Evolutionary conservation across 2,797 vertebrate genomes (phyloP), one percentile per base, ranked within the genome.

Genomic region (Scarus forsteni): DNA sequence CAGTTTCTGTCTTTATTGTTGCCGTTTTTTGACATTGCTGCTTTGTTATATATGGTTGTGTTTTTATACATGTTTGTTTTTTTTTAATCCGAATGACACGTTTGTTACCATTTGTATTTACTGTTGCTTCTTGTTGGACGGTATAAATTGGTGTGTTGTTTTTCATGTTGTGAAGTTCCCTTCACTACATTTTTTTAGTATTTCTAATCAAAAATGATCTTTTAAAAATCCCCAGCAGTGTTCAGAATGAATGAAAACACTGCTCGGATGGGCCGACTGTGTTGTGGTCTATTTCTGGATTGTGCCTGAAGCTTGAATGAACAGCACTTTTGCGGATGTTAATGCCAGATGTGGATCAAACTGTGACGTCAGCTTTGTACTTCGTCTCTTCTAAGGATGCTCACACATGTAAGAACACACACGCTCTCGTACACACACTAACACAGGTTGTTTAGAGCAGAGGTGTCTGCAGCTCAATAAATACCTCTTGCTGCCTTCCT

Each of bases 281-380:
- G 38, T 58, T 16, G 1, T 2, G 3, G 34, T 46, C 59, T 73
- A 67, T 80, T 80, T 66, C 52, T 60, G 58, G 45, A 7, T 50
- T 44, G 39, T 38, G 68, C 75, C 77, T 40, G 59, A 49, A 34
- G 71, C 74, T 77, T 46, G 45, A 60, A 66, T 16, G 65, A 50
- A 70, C 50, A 75, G 59, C 70, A 84, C 53, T 73, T 62, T 18
- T 34, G n/a, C 85, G 81, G 76, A 75, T 87, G 81, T 65, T 59
- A 50, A 48, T 66, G 67, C 85, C 76, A 86, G 75, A 85, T 85
- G 72, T 84, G 68, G 58, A 69, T 81, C 64, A 69, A 80, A 74
- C 55, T 67, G 60, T 74, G 84, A 83, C 60, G 68, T 67, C 51
- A 60, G 58, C 14, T 38, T 51, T 62, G 40, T 11, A 35, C 49